phyloP scores from a whole-genome alignment of 2,797 vertebrate species.

The Pampus argenteus region DNA sequence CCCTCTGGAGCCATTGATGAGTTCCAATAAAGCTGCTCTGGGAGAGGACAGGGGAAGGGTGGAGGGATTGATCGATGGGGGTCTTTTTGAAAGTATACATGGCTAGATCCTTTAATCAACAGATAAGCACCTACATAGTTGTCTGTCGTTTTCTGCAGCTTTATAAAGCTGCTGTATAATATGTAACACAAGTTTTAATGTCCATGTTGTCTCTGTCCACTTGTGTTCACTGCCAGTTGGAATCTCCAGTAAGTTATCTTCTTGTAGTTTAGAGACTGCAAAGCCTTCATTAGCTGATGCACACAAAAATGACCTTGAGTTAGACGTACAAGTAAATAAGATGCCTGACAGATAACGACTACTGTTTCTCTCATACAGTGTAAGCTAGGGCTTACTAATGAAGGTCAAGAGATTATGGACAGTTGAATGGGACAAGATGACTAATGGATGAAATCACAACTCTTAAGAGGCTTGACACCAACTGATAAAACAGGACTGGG shows the following conservation, averaged over 20 bases:
- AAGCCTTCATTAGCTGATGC: conserved; percentile 34
- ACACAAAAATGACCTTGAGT: conserved; percentile 20
- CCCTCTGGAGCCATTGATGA: conserved; percentile 51
- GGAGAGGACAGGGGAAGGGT: conserved; percentile 7
- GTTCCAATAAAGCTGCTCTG: conserved; percentile 49
- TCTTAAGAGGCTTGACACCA: conserved; percentile 5
- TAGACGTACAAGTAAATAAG: conserved; percentile 8
- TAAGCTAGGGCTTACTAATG: conserved; percentile 8
- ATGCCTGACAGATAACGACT: conserved; percentile 1
- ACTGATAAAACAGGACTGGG: conserved; percentile 21
- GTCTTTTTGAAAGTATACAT: conserved; percentile 18
- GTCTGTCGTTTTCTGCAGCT: background rate
- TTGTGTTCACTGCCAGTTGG: conserved; percentile 43
- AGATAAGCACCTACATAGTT: background rate
- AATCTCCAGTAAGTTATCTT: conserved; percentile 62
- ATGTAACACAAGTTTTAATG: conserved; percentile 2
- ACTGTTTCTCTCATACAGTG: conserved; percentile 12
- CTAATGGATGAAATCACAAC: background rate
- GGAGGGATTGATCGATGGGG: conserved; percentile 42
- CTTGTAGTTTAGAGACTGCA: conserved; percentile 26
- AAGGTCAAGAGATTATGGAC: conserved; percentile 4
- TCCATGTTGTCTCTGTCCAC: conserved; percentile 18
- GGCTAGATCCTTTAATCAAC: background rate
- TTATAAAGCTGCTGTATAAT: background rate
- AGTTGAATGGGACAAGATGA: conserved; percentile 6